These are phyloP conservation scores for Melanogrammus aeglefinus DNA, from an alignment of 2,797 vertebrate genomes.

Conservation along the genomic window DNA sequence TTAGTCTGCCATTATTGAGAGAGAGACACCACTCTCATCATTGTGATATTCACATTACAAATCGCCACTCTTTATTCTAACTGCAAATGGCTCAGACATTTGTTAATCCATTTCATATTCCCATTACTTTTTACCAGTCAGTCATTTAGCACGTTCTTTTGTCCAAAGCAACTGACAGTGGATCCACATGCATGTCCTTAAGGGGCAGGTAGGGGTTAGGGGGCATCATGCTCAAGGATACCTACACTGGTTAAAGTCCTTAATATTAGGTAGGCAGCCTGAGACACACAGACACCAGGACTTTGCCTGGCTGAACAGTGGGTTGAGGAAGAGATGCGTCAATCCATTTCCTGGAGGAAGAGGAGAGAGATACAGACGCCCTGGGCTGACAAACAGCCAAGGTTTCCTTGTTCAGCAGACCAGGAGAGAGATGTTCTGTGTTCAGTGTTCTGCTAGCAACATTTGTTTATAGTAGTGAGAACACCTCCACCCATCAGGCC, in stretches of 20 bases:
- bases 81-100: too few species aligned
- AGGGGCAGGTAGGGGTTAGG: too few species aligned
- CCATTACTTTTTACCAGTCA: too few species aligned
- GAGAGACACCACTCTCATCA: too few species aligned
- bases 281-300: conserved; percentile 21
- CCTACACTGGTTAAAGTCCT: conserved; percentile 25
- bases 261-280: conserved; percentile 42
- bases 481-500: conserved; percentile 54
- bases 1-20: too few species aligned
- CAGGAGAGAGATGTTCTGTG: conserved; percentile 5
- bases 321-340: conserved; percentile 42
- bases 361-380: conserved; percentile 47
- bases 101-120: too few species aligned
- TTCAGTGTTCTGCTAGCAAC: background rate
- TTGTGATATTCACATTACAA: background rate
- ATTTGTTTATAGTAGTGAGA: conserved; percentile 24
- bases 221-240: background rate
- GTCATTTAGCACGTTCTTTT: too few species aligned
- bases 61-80: background rate
- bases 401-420: conserved; percentile 63
- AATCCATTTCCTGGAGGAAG: conserved; percentile 59
- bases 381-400: conserved; percentile 54
- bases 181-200: too few species aligned
- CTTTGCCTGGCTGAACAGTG: too few species aligned
- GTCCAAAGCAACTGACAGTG: too few species aligned